Conservation (phyloP, 2,113 vertebrate genomes). For the Passer montanus region DNA sequence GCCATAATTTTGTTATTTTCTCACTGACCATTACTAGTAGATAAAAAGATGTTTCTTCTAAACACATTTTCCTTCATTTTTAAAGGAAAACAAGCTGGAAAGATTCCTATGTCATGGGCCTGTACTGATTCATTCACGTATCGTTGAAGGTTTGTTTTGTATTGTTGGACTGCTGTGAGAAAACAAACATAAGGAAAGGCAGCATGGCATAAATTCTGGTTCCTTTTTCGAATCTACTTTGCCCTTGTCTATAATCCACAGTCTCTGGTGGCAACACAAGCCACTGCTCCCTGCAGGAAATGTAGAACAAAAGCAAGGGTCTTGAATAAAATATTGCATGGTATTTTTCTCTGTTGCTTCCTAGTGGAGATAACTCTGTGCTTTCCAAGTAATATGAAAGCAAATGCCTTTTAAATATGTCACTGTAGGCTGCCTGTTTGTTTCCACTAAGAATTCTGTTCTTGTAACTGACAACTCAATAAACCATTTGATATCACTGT, state of each 20-base stretch:
- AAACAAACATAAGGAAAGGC: not conserved
- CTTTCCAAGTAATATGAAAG: not conserved
- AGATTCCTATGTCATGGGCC: not conserved
- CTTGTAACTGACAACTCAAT: not conserved
- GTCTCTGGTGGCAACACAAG: not conserved
- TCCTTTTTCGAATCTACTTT: not conserved
- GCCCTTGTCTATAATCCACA: not conserved
- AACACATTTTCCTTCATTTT: not conserved
- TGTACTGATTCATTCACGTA: not conserved
- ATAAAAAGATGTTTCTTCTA: not conserved
- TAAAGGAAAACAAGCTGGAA: not conserved
- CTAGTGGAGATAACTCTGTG: not conserved
- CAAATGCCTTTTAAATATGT: not conserved
- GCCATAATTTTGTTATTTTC: not conserved
- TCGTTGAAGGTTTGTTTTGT: not conserved
- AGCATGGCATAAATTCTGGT: not conserved
- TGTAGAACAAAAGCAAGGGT: not conserved
- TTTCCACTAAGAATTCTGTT: not conserved
- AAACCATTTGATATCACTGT: not conserved
- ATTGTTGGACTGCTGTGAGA: not conserved
- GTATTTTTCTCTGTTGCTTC: not conserved
- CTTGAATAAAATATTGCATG: slow-evolving; percentile 38
- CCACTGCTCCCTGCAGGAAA: not conserved
- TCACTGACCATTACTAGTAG: not conserved
- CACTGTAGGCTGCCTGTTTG: not conserved